phyloP scores from a whole-genome alignment of 2,888 invertebrate species.

The Agelastica alni region DNA sequence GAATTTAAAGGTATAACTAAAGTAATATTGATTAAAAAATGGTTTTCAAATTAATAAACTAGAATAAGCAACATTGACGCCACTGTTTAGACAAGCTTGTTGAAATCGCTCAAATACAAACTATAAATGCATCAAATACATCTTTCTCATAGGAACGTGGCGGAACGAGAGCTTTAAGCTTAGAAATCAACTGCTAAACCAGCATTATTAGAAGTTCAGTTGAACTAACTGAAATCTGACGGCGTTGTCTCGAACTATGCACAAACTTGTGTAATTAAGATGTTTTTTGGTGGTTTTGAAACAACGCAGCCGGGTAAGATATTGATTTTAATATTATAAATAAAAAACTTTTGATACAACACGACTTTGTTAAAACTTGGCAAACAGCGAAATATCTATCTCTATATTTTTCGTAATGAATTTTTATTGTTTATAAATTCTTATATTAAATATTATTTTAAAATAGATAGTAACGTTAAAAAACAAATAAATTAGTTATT shows the following conservation, averaged over 20 bases:
- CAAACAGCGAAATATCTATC: too few relatives aligned
- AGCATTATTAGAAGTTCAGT: conserved; percentile 8
- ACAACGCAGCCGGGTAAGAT: neutral
- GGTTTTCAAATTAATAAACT: too few relatives aligned
- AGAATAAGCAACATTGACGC: too few relatives aligned
- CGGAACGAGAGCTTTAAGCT: conserved; percentile 1
- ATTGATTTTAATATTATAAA: neutral
- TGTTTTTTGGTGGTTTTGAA: neutral
- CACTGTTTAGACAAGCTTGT: neutral
- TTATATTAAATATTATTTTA: too few relatives aligned
- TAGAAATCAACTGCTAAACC: conserved; percentile 1
- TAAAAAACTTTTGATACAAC: neutral
- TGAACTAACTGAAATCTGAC: neutral
- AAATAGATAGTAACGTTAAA: too few relatives aligned
- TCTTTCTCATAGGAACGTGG: conserved; percentile 3
- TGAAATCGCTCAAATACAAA: neutral
- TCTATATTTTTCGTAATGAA: too few relatives aligned
- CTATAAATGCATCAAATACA: conserved; percentile 1
- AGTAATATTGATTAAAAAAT: too few relatives aligned
- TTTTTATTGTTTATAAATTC: too few relatives aligned
- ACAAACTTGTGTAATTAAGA: conserved; percentile 10
- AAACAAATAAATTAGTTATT: too few relatives aligned
- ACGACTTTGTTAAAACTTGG: too few relatives aligned
- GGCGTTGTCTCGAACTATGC: conserved; percentile 5
- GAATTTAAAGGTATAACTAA: too few relatives aligned